Evolutionary conservation across 1,140 invertebrate genomes (phyloP).

Genomic region (Meloidogyne chitwoodi): DNA sequence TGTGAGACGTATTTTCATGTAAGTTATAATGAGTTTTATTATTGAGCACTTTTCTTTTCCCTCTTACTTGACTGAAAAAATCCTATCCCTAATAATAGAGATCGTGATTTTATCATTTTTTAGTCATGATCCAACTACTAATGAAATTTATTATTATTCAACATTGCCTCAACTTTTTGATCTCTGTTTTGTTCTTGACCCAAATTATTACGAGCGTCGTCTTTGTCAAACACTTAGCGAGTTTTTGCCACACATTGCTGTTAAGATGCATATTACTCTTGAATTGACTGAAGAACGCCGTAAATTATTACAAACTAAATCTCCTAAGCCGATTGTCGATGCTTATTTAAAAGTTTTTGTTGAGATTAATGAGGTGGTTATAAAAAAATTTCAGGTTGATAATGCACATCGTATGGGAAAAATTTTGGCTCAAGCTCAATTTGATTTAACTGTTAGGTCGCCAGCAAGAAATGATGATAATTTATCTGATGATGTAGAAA

Average conservation of each 20-base stretch:
- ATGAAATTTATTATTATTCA: slow-evolving; percentile 44
- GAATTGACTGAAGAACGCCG: slow-evolving; percentile 39
- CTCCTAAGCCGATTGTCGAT: slow-evolving; percentile 1
- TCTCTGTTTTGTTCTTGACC: slow-evolving; percentile 30
- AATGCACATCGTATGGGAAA: slow-evolving; percentile 13
- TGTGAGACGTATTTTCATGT: slow-evolving; percentile 43
- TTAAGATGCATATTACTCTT: slow-evolving; percentile 39
- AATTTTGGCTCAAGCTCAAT: neutral
- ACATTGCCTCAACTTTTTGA: slow-evolving; percentile 43
- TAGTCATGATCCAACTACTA: slow-evolving; percentile 28
- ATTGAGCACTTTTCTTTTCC: neutral
- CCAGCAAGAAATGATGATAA: neutral
- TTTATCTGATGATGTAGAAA: neutral
- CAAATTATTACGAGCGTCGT: slow-evolving; percentile 24
- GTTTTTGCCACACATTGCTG: slow-evolving; percentile 30
- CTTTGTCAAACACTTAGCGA: slow-evolving; percentile 25
- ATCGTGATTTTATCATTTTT: slow-evolving; percentile 3
- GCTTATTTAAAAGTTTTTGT: neutral
- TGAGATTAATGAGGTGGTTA: neutral
- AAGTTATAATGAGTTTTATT: slow-evolving; percentile 12
- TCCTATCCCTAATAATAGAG: neutral
- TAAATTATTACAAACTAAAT: slow-evolving; percentile 21
- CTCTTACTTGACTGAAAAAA: no score
- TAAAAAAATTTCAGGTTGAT: slow-evolving; percentile 14
- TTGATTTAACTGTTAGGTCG: neutral